Evolutionary conservation across 2,888 invertebrate genomes (phyloP), one percentile per base, ranked within the genome.

Genomic region (Tenthredo scrophulariae): DNA sequence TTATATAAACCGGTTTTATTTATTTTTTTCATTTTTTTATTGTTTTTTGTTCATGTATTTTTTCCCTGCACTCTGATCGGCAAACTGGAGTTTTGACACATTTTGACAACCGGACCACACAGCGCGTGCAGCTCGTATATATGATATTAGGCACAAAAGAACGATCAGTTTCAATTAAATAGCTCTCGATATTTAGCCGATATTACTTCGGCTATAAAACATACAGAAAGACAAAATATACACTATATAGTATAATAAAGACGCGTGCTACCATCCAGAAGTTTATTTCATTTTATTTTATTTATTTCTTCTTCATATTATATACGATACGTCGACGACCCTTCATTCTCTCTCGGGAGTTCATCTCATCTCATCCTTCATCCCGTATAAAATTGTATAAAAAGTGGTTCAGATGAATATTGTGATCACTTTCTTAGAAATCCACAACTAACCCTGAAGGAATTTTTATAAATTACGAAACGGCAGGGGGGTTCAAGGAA

Each of bases 21-120:
- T n/a, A 7, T 54, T 54, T 54, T n/a, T 50, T 50, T 33, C 33
- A 33, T 0, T 37, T 18, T 50, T n/a, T 50, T 2, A 4, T 6
- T 4, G 18, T 50, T n/a, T 50, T n/a, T 4, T 6, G 1, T 50
- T 5, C 6, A 6, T 54, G 0, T 54, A 4, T 54, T 54, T 54
- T 92, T 92, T 91, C 92, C 91, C 87, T 85, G 26, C 79, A 72
- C 89, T 86, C 85, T 87, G 88, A 84, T 77, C 87, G 89, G 86
- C 88, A 90, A 91, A 92, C 91, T 91, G 90, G 91, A 92, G 91
- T 92, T 92, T 92, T 92, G 92, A 92, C 92, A 92, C 92, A 92
- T 92, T 92, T 92, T 92, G 92, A 92, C 92, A 91, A 92, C 89
- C 89, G 90, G 92, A 92, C 92, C 92, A 92, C 92, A 92, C 92